Evolutionary conservation across 2,888 invertebrate species (phyloP), one percentile per base, ranked within the genome.

Genomic region (Pyrgus malvae): DNA sequence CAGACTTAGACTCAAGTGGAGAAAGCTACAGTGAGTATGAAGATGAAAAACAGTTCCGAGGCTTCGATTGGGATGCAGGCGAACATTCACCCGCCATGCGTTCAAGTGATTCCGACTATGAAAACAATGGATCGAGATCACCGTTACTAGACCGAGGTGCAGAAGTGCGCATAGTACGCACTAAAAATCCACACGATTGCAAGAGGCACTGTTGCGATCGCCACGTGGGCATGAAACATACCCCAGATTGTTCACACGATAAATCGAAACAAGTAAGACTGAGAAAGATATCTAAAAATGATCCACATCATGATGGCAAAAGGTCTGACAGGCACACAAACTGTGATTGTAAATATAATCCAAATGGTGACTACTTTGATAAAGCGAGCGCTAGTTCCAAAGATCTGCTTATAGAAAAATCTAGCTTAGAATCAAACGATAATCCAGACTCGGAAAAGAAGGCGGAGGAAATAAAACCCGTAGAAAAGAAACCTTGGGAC

Each of bases 341-440:
- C 40, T 87, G 85, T 53, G 83, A 83, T 56, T 85, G 83, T 70
- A 86, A 85, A 72, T 75, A 63, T 64, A 75, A 73, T 57, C 59
- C 71, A 19, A 72, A 67, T 53, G 73, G 70, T 38, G 88, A 89
- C 66, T 87, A 92, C 63, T 92, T 92, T 59, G 94, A 94, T 68
- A 92, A 92, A 70, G 91, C 92, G 35, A 94, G 93, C 72, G 93
- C 93, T 19, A 93, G 93, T 68, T 94, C 94, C 9, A 94, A 94
- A 81, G 94, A 94, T 77, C 92, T 93, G 65, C 82, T 94, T 9
- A 85, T 94, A 81, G 93, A 92, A 66, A 91, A 91, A 76, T 87
- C 90, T 60, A 85, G 91, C 64, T 80, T 86, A 67, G 90, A 87
- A 71, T 91, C 91, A 5, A 91, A 87, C 66, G 91, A 91, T 44